Evolutionary conservation across 1,140 invertebrate species (phyloP), one percentile per base, ranked within the genome.

Genomic region (Rhopalosiphum padi): DNA sequence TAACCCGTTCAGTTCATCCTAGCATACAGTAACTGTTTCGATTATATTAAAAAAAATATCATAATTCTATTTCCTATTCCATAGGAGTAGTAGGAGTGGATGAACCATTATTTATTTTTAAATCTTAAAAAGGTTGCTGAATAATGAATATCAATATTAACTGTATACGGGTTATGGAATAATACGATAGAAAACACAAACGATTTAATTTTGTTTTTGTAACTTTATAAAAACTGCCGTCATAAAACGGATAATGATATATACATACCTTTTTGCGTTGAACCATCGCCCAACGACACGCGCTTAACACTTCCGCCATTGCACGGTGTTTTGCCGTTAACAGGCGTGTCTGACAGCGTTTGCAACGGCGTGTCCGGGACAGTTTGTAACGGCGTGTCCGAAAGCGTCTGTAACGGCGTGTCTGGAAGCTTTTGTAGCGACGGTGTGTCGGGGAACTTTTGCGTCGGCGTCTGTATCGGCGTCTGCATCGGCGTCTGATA

Each of bases 401-500:
- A 9, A 23, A 55, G 25, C 55, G 1, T 30, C 30, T 83, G 22
- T 5, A 41, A 41, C 23, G 41, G 37, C 21, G 9, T 30, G 8
- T 60, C 55, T 11, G 55, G 3, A 9, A 60, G 55, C 25, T 60
- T 60, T 60, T 60, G 55, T 60, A 60, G 9, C 25, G 55, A 60
- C 55, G 55, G 60, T 30, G 60, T 68, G 30, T 68, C 60, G 23
- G 4, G 30, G 15, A 68, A 15, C 30, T n/a, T 68, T 68, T 68
- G 30, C 11, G 30, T 68, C 15, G 60, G 60, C 15, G 51, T 43
- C 89, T 55, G 89, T 53, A 90, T 60, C 23, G 89, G 89, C 2
- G 51, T 43, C 89, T 55, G 89, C 89, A 90, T 60, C 23, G 89
- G 89, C 2, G 90, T 91, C 7, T 82, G 60, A 15, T 91, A 91